Conservation (phyloP, 1,140 invertebrate species). For the Macrocentrus cingulum region DNA sequence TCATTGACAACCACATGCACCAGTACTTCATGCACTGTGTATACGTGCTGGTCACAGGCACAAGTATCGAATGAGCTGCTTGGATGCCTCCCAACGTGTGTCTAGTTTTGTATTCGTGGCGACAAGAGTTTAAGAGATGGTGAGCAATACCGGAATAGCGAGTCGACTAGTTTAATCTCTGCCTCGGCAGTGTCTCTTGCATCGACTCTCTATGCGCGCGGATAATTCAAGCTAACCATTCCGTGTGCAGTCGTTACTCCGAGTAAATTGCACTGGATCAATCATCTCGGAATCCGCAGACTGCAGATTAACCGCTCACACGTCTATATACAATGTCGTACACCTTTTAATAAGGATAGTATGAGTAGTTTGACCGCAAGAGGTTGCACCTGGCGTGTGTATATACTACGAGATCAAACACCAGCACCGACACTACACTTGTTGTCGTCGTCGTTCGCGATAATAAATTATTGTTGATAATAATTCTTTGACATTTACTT, state of each 20-base stretch:
- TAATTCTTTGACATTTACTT: too few relatives aligned
- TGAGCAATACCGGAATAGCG: slow-evolving; percentile 30
- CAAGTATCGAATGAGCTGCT: slow-evolving; percentile 26
- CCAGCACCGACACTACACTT: too few relatives aligned
- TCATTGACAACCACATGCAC: too few relatives aligned
- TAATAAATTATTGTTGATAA: too few relatives aligned
- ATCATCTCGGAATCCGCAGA: slow-evolving; percentile 35
- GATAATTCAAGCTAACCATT: slow-evolving; percentile 37
- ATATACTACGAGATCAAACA: too few relatives aligned
- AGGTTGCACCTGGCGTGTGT: too few relatives aligned
- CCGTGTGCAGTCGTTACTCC: slow-evolving; percentile 25
- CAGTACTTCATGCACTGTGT: too few relatives aligned
- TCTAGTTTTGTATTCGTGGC: slow-evolving; percentile 1
- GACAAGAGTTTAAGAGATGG: slow-evolving; percentile 4
- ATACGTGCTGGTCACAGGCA: too few relatives aligned
- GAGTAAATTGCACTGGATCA: slow-evolving; percentile 17
- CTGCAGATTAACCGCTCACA: slow-evolving; percentile 30
- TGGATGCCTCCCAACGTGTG: slow-evolving; percentile 16
- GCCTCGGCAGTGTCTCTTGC: too few relatives aligned
- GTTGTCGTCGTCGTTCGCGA: too few relatives aligned
- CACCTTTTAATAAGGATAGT: too few relatives aligned
- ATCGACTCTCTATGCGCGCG: slow-evolving; percentile 6
- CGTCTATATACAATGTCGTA: slow-evolving; percentile 25
- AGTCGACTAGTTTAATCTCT: slow-evolving; percentile 36
- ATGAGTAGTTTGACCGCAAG: too few relatives aligned